Evolutionary conservation across 2,888 invertebrate species (phyloP).

Genomic region (Scaeva pyrastri): DNA sequence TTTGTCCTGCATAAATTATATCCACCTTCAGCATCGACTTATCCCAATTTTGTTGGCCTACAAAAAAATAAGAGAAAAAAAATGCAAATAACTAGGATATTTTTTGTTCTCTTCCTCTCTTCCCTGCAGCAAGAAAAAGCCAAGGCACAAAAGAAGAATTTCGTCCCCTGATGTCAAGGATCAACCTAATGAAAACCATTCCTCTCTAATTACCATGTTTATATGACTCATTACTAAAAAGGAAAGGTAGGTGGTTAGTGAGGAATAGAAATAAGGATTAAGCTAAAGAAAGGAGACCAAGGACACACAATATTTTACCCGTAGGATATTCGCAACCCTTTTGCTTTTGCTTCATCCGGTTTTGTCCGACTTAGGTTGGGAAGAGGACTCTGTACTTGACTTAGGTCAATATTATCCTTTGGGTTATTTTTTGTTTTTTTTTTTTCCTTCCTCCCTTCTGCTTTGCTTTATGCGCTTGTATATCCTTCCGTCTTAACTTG

Average conservation of each 20-base stretch:
- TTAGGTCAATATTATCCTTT: slow-evolving; percentile 57
- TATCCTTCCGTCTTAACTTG: slow-evolving; percentile 46
- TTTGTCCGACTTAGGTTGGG: slow-evolving; percentile 1
- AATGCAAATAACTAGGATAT: slow-evolving; percentile 37
- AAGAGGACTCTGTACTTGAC: not conserved
- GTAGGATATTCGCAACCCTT: slow-evolving; percentile 47
- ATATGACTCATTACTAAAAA: slow-evolving; percentile 24
- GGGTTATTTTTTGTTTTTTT: not conserved
- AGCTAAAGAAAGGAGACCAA: not conserved
- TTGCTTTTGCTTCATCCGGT: slow-evolving; percentile 37
- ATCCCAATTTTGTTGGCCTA: slow-evolving; percentile 22
- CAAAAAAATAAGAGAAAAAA: not conserved
- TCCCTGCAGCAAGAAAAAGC: not conserved
- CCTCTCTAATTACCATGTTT: slow-evolving; percentile 58
- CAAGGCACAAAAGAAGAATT: slow-evolving; percentile 19
- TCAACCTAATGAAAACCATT: slow-evolving; percentile 31
- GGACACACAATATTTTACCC: slow-evolving; percentile 13
- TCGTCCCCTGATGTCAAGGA: slow-evolving; percentile 19
- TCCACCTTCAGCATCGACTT: slow-evolving; percentile 30
- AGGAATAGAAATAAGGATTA: not conserved
- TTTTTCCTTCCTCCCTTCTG: no score
- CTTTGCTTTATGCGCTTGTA: not conserved
- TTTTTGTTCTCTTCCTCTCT: slow-evolving; percentile 3
- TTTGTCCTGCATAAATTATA: slow-evolving; percentile 50
- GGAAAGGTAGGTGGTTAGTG: not conserved